Base-by-base conservation (phyloP, 2,113 vertebrate genomes). In the Sorex fumeus region DNA sequence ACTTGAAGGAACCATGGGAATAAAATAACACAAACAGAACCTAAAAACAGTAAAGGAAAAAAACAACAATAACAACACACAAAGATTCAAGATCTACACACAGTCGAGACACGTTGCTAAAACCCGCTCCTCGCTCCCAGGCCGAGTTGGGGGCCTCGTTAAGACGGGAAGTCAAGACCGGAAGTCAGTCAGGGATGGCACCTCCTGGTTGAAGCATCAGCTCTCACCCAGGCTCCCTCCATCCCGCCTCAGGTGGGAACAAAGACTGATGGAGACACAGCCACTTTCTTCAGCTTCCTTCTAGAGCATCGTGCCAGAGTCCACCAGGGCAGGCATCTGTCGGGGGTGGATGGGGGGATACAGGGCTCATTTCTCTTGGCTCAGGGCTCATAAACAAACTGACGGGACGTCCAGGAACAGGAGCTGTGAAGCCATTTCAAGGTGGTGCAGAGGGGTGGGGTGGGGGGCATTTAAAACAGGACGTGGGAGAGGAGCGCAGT, bases 401-500 rank as follows among this genome's bases (percentile, higher is more conserved):
- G 70, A 96, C 25, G 76, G 80, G 87, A 64, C 70, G 89, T 95
- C 90, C 92, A 95, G 94, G 87, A 93, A 91, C 36, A 93, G 90
- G 88, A 92, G 71, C 82, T 76, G 82, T 50, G 70, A 91, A 89
- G 86, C 85, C 72, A 40, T 45, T 89, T 95, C 89, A 91, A 84
- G 91, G 96, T 67, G 90, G 84, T 87, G 85, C 64, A 84, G 88
- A 93, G 53, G 67, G 74, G 81, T 34, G 21, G 30, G 76, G 47
- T 50, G 47, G 47, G 6, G 74, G 93, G 79, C 79, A 87, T 88
- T 86, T 91, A 84, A 84, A 47, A 91, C 50, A 88, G 78, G 93
- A 88, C 74, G 23, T 60, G 57, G 91, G 82, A 77, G 88, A 74
- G 83, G 53, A 69, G 84, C 87, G 79, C 88, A 88, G 87, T 43